Percentiles rank a stretch among this genome's conserved stretches.
These are phyloP conservation scores for Macropis europaea DNA, from an alignment of 2,888 invertebrate genomes.

Conservation along the genomic window DNA sequence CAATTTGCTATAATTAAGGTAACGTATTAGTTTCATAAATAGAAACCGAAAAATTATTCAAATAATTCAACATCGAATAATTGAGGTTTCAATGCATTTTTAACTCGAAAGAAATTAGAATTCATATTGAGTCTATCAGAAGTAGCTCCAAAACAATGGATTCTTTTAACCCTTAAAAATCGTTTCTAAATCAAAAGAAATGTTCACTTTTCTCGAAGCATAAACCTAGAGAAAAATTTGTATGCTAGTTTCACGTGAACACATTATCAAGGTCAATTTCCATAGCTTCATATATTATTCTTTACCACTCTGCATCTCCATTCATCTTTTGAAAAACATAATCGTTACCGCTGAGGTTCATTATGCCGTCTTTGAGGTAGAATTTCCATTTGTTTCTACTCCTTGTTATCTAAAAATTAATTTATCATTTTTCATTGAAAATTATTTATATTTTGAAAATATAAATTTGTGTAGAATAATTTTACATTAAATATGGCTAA, in stretches of 20 bases:
- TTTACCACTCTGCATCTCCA: slow-evolving; percentile 99
- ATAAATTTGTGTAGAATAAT: neutral
- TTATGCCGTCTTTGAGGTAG: slow-evolving; percentile 99
- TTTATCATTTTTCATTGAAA: neutral
- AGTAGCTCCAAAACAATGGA: neutral
- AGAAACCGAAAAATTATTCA: neutral
- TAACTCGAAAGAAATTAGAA: neutral
- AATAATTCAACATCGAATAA: slow-evolving; percentile 9
- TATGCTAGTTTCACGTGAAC: slow-evolving; percentile 48
- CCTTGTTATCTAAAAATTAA: slow-evolving; percentile 90
- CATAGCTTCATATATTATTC: slow-evolving; percentile 35
- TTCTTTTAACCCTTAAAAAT: neutral
- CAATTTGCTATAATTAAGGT: too few species aligned
- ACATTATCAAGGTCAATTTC: slow-evolving; percentile 39
- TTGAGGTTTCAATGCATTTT: slow-evolving; percentile 10
- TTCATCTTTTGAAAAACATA: slow-evolving; percentile 99
- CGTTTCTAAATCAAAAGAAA: slow-evolving; percentile 1
- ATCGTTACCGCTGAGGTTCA: slow-evolving; percentile 99
- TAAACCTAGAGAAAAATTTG: slow-evolving; percentile 3
- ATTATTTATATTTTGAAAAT: neutral
- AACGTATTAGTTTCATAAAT: neutral
- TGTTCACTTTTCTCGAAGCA: neutral
- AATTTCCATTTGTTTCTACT: slow-evolving; percentile 99
- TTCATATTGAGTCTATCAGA: slow-evolving; percentile 1
- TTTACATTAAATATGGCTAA: neutral